A percentile compares a stretch with the other conserved stretches of the same genome.
phyloP scores from a whole-genome alignment of 1,140 invertebrate species.

The Bombus terrestris region DNA sequence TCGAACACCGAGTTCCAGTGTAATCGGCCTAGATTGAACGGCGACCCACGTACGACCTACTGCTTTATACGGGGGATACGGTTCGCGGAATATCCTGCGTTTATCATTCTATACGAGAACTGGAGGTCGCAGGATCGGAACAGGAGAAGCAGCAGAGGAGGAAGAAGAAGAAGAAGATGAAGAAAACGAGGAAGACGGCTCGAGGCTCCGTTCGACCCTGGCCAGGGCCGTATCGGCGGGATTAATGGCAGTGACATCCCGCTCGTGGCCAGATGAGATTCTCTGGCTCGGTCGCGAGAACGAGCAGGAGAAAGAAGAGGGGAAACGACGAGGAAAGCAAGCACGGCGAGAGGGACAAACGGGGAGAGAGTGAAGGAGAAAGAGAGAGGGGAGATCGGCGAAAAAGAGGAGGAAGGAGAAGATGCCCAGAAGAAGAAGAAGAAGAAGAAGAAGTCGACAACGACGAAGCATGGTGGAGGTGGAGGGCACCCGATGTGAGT shows the following conservation, averaged over 20 bases:
- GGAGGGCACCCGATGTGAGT: constrained; percentile 69
- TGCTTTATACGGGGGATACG: constrained; percentile 58
- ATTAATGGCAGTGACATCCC: constrained; percentile 79
- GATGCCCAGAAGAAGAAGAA: constrained; percentile 48
- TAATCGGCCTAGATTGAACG: constrained; percentile 64
- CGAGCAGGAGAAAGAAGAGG: constrained; percentile 44
- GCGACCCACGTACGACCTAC: constrained; percentile 49
- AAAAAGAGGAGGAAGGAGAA: constrained; percentile 40
- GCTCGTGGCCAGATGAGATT: constrained; percentile 73
- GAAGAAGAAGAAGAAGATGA: constrained; percentile 54
- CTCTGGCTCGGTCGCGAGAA: constrained; percentile 55
- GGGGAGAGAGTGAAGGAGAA: constrained; percentile 30
- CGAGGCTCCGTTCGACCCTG: constrained; percentile 61
- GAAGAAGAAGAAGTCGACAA: constrained; percentile 54
- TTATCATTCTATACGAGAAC: constrained; percentile 63
- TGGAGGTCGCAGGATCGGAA: constrained; percentile 60
- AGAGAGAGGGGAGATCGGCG: constrained; percentile 33
- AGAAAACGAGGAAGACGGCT: constrained; percentile 65
- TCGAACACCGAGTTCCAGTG: constrained; percentile 17
- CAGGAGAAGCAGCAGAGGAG: constrained; percentile 55
- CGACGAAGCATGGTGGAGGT: constrained; percentile 62
- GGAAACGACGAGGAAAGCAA: constrained; percentile 24
- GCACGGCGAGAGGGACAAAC: constrained; percentile 4
- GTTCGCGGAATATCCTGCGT: constrained; percentile 63
- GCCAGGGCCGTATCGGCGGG: constrained; percentile 70